phyloP scores from a whole-genome alignment of 2,797 vertebrate species.

The Ctenopoma kingsleyae region DNA sequence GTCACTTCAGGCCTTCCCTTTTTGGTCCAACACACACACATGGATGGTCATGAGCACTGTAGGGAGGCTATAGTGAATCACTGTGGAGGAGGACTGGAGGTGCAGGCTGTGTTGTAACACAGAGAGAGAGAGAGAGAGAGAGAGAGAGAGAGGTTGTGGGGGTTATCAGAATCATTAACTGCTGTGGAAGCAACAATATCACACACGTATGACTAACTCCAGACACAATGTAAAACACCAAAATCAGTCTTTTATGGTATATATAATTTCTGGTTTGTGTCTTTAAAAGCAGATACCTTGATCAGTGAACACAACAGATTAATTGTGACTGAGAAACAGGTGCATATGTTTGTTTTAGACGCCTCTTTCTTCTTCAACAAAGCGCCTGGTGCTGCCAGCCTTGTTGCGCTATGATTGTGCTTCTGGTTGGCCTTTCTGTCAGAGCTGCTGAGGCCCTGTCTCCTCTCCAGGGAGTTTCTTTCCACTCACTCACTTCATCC shows the following conservation, averaged over 20 bases:
- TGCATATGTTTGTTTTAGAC: constrained; percentile 63
- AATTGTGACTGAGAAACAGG: constrained; percentile 35
- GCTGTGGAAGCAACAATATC: constrained; percentile 10
- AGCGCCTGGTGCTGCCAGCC: constrained; percentile 54
- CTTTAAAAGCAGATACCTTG: constrained; percentile 16
- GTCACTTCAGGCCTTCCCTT: constrained; percentile 48
- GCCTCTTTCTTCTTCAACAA: constrained; percentile 61
- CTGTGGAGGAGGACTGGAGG: constrained; percentile 1
- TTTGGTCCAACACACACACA: constrained; percentile 10
- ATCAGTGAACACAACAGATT: constrained; percentile 24
- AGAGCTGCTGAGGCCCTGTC: constrained; percentile 58
- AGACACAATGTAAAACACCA: not conserved
- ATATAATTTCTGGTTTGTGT: not conserved
- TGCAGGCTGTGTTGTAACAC: constrained; percentile 1
- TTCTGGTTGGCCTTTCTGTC: constrained; percentile 60
- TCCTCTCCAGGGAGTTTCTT: constrained; percentile 69
- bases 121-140: not conserved
- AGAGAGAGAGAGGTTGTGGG: constrained; percentile 6
- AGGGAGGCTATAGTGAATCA: constrained; percentile 5
- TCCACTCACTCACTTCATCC: constrained; percentile 69
- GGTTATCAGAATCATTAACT: constrained; percentile 14
- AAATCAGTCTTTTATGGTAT: too few relatives aligned
- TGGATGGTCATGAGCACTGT: constrained; percentile 17
- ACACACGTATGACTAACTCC: not conserved
- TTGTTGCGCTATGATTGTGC: constrained; percentile 41